A percentile compares a stretch with the other conserved stretches of the same genome.
Conservation (phyloP, 2,888 invertebrate genomes). For the Euplexia lucipara region DNA sequence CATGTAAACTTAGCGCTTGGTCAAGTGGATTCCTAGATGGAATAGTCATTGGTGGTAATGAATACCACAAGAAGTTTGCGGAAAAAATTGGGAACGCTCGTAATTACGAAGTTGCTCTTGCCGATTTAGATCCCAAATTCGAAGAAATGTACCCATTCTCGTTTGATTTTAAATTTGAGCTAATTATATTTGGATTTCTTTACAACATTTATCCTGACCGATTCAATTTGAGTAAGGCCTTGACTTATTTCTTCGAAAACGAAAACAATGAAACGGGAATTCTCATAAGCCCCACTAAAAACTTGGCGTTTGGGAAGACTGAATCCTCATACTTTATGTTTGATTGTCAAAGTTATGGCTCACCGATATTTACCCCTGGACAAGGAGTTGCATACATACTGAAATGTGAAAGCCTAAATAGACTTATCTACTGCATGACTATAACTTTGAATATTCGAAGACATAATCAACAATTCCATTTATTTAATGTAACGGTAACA, state of each 20-base stretch:
- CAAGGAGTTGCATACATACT: slow-evolving; percentile 91
- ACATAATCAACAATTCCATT: slow-evolving; percentile 90
- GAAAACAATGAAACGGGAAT: slow-evolving; percentile 89
- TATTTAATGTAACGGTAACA: slow-evolving; percentile 79
- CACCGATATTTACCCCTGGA: slow-evolving; percentile 91
- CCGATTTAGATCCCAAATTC: slow-evolving; percentile 90
- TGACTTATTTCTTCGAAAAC: slow-evolving; percentile 91
- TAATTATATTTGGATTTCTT: slow-evolving; percentile 91
- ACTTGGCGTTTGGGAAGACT: slow-evolving; percentile 88
- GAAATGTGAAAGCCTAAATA: slow-evolving; percentile 91
- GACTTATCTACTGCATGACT: slow-evolving; percentile 92
- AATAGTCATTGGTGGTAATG: slow-evolving; percentile 91
- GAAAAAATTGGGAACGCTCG: slow-evolving; percentile 79
- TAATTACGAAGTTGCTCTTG: slow-evolving; percentile 91
- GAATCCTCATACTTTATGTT: slow-evolving; percentile 92
- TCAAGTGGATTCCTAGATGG: slow-evolving; percentile 92
- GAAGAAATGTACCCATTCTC: slow-evolving; percentile 90
- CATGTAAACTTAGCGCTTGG: slow-evolving; percentile 92
- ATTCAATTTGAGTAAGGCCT: slow-evolving; percentile 92
- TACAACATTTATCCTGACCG: slow-evolving; percentile 90
- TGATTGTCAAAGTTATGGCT: slow-evolving; percentile 92
- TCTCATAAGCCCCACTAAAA: slow-evolving; percentile 88
- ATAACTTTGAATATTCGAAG: slow-evolving; percentile 91
- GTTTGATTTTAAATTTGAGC: slow-evolving; percentile 90
- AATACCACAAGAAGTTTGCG: slow-evolving; percentile 89